Evolutionary conservation across 1,140 invertebrate species (phyloP).

Genomic region (Leptinotarsa undecemlineata): DNA sequence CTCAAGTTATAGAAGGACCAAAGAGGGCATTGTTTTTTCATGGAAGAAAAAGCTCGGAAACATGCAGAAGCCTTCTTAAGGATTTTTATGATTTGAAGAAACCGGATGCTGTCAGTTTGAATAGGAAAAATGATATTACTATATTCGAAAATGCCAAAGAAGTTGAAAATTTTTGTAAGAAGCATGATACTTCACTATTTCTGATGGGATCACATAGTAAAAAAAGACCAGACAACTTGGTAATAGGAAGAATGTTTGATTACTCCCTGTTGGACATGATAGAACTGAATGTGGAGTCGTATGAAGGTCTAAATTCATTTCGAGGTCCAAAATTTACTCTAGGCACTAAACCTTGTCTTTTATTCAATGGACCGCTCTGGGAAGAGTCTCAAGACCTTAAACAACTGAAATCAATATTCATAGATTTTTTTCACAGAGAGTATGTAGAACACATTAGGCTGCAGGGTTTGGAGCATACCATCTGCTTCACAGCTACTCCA

Average conservation of each 20-base stretch:
- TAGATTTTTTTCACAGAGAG: conserved; percentile 93
- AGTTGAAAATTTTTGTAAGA: conserved; percentile 84
- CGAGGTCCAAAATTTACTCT: conserved; percentile 48
- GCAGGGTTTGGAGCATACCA: conserved; percentile 90
- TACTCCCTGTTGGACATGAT: conserved; percentile 92
- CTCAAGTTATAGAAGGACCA: conserved; percentile 86
- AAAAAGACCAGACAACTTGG: conserved; percentile 91
- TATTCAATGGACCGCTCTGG: conserved; percentile 94
- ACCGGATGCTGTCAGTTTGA: conserved; percentile 76
- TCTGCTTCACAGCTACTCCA: conserved; percentile 81
- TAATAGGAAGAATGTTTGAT: conserved; percentile 89
- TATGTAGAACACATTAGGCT: conserved; percentile 78
- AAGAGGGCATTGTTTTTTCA: conserved; percentile 86
- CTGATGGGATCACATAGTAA: conserved; percentile 89
- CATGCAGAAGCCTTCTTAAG: conserved; percentile 76
- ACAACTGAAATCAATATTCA: conserved; percentile 85
- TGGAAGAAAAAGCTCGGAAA: conserved; percentile 81
- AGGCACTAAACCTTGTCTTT: conserved; percentile 88
- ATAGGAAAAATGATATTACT: conserved; percentile 80
- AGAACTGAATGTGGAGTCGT: conserved; percentile 88
- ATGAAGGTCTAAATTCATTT: conserved; percentile 59
- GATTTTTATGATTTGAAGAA: conserved; percentile 89
- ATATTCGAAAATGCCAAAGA: conserved; percentile 84
- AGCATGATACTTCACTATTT: conserved; percentile 88
- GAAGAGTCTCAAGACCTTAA: conserved; percentile 78